Base-by-base conservation (phyloP, 1,140 invertebrate species). In the Lasioglossum albipes region DNA sequence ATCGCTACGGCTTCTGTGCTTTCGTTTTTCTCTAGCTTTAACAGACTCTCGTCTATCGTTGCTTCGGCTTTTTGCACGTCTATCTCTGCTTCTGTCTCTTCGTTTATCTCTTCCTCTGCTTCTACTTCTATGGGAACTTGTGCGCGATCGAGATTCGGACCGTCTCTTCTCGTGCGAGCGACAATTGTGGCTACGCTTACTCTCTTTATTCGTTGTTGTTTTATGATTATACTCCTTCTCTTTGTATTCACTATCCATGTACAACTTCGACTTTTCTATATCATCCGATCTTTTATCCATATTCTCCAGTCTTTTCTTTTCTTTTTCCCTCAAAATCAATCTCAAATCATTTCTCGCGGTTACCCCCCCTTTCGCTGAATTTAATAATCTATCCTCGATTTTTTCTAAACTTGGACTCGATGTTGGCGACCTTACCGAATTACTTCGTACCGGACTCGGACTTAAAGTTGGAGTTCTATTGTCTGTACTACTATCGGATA, bases 401-500 rank as follows among this genome's bases (percentile, higher is more conserved):
- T 69, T 85, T 82, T 85, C 88, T 22, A 80, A 81, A 54, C 45
- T 75, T 10, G 85, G 81, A 52, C 86, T 88, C 18, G 85, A 79
- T 2, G 82, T 81, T 22, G 65, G 61, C 77, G 77, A 86, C 75
- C 79, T 84, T 54, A 80, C 61, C 20, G 81, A 83, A 81, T 73
- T 79, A 41, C 62, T 70, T 45, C 45, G 79, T 70, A 88, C 72
- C 9, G 90, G 88, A 6, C 90, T 90, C 65, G 91, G 91, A 90
- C 90, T 93, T 52, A 93, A 79, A 20, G 89, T 93, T 54, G 89
- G 90, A 22, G 88, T 93, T 79, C 94, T 94, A 66, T 94, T 94
- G 41, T 94, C 91, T 27, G 93, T 94, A 27, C 94, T 94, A 12
- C 94, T 94, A 59, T 96, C 95, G 45, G 94, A 94, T 59, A 95